Evolutionary conservation across 2,888 invertebrate species (phyloP), one percentile per base, ranked within the genome.

Genomic region (Cyrtodaria siliqua): DNA sequence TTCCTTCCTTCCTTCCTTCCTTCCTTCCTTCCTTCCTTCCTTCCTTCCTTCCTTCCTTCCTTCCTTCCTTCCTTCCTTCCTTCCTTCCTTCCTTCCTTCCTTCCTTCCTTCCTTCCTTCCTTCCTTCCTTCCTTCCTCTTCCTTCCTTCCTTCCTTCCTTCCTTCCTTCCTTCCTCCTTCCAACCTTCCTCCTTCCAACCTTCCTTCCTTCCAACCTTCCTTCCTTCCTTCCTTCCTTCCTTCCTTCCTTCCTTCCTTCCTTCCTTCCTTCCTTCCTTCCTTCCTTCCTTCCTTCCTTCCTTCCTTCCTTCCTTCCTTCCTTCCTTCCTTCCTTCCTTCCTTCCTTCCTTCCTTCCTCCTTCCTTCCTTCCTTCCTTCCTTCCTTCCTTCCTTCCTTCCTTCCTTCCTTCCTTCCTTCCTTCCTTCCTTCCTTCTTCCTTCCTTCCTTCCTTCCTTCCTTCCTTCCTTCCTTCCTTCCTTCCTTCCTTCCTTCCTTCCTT

Each of bases 121-220:
- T 47, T 20, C 47, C n/a, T 47, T 20, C 20, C 20, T 20, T n/a
- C 20, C 47, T 20, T 16, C 16, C 16, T 16, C 47, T 20, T 47
- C 47, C 47, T 47, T 20, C 47, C 20, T 47, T 20, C 20, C 47
- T 47, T 47, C 47, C 20, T 20, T 47, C 20, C 47, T 47, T 47
- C 47, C 47, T 47, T 47, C 16, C 20, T 20, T 47, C 20, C 47
- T 47, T 18, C 18, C 47, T 47, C 16, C 47, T 47, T 20, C 20
- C 20, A 4, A 18, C 20, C 47, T 47, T 18, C 6, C 47, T 47
- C 16, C 20, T 47, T 47, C 16, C 20, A 4, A 9, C 16, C 47
- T 16, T 9, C 18, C 16, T 47, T 20, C n/a, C 3, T 20, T 47
- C 20, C 4, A 16, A 4, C 47, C 20, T 47, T 6, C 47, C 20